Base-by-base conservation (phyloP, 2,797 vertebrate species). In the Hyperoplus immaculatus region DNA sequence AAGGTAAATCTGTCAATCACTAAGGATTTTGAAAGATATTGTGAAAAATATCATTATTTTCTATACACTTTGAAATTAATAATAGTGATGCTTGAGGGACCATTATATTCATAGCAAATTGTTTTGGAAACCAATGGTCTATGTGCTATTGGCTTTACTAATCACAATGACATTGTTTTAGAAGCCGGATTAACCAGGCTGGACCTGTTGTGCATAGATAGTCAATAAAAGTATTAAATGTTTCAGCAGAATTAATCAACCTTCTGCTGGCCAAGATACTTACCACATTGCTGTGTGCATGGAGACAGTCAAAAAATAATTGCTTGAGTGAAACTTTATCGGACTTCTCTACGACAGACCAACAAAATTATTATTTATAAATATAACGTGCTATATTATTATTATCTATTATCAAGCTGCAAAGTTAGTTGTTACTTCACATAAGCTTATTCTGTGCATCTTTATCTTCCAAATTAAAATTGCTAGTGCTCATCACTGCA, bases 381-480 rank as follows among this genome's bases (percentile, higher is more conserved):
- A 60, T 11, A 77, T 65, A 69, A 55, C 7, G 59, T 56, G 39
- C 69, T 39, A 61, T 68, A 56, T 51, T 43, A 21, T 63, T 56
- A 42, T 58, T 41, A 77, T 69, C 55, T 51, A 6, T 56, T 51
- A 57, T 47, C 64, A 2, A 50, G 16, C 75, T 29, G 18, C 13
- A 55, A 45, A 56, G n/a, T 54, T 51, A 62, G 47, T 15, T 67
- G 29, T 58, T 50, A 62, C 39, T n/a, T 56, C 61, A 75, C 42
- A 74, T 43, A 47, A 50, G 18, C 69, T 60, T 62, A 82, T 49
- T 77, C 42, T 49, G 61, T 51, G 51, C 61, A 54, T 70, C 50
- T 67, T 73, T 66, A 70, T 75, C 72, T 77, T 46, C 47, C 43
- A 74, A 82, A 83, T 83, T 70, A 77, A 87, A 85, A 74, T 21